Base-by-base conservation (phyloP, 2,797 vertebrate species). In the Sebastes trivittatus region DNA sequence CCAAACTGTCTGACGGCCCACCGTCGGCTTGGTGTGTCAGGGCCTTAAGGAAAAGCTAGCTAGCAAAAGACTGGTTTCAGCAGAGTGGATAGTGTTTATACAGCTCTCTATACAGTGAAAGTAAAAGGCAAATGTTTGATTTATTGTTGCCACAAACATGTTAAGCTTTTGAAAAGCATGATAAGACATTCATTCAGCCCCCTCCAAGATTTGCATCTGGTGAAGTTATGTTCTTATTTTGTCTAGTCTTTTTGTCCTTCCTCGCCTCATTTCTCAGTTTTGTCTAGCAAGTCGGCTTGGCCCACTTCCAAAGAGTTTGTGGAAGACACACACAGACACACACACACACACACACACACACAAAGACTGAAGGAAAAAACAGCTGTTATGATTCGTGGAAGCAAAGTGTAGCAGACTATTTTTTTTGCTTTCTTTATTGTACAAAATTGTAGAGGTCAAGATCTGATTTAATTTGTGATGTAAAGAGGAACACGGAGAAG, bases 251-350 rank as follows among this genome's bases (percentile, higher is more conserved):
- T 72, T 75, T 63, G 27, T 78, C 32, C 75, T 59, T 22, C 25
- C 49, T 49, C 16, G 0, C 7, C 34, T 38, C 46, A 59, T 59
- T 38, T 46, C 20, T 65, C 32, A 32, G 6, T 71, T 68, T 78
- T 60, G 77, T 71, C 74, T 71, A 34, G 56, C 38, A 68, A 52
- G 78, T 77, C 23, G 7, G 9, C 60, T 73, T 90, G 85, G 82
- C 86, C 63, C 69, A 63, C 73, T 77, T 89, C 83, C 82, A 83
- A 80, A 85, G 42, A 76, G 66, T 83, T 79, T 89, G 77, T 72
- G 2, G 11, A 23, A 58, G 18, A 71, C 2, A 38, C 36, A 38
- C 36, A 38, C 11, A 38, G 1, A 38, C 36, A 38, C 4, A 38
- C 36, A 38, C 11, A 34, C 10, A 71, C 2, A 34, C 10, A 71